Evolutionary conservation across 30 jellyfish, hydroid and myxozoan species (phyloP), one percentile per base, ranked within the genome.

Genomic region (Pelagia noctiluca): DNA sequence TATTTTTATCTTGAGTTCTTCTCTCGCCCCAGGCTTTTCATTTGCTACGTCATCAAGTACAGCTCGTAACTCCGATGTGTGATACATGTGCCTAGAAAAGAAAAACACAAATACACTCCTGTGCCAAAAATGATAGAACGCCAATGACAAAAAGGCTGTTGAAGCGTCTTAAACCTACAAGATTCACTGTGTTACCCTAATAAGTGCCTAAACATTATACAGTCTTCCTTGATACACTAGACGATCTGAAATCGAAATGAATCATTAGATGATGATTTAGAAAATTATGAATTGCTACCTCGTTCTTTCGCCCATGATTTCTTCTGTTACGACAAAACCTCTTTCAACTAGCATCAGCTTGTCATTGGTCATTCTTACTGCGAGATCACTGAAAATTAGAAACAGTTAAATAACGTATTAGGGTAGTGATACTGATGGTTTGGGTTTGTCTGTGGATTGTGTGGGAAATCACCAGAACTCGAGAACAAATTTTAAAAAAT

Each of bases 321-420:
- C 97, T 72, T 88, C 97, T 1, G 83, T 46, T 68, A 92, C 48
- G 46, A 88, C 97, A 47, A 88, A 88, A 37, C 83, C 80, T 69
- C 97, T 79, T 72, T 88, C 97, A 50, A 88, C 79, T 28, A 74
- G 31, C 89, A 79, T 79, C 89, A 88, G 29, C 63, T 88, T 86
- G 65, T 88, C 97, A 34, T 88, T 88, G 0, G 84, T 89, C 76
- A 32, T 53, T 30, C 97, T 77, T 35, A 88, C 89, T 7, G 97
- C 97, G 16, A 88, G 70, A 18, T 84, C 84, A 60, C 97, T 88
- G 42, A 30, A 85, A 50, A 3, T 3, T 13, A 24, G 28, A 33
- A 54, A 54, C 21, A 54, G 26, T 47, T 47, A n/a, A 47, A 47
- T 47, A 47, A 47, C 19, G 19, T 8, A 47, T 8, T 47, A 47